Evolutionary conservation across 2,888 invertebrate genomes (phyloP).

Genomic region (Netelia fuscicornis): DNA sequence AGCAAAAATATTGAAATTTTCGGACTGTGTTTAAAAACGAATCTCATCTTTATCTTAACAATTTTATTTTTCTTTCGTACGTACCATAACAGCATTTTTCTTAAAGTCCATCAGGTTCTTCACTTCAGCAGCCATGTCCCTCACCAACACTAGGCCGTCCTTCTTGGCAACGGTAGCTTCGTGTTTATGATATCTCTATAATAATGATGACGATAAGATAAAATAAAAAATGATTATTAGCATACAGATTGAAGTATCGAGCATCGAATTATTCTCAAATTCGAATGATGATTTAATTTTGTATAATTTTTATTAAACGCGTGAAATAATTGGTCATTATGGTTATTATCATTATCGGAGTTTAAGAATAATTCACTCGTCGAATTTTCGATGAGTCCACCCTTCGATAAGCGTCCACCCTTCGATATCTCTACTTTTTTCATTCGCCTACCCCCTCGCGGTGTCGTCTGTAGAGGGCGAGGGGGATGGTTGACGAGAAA

Average conservation of each 20-base stretch:
- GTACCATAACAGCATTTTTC: slow-evolving; percentile 96
- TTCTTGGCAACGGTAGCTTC: slow-evolving; percentile 92
- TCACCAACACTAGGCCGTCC: slow-evolving; percentile 93
- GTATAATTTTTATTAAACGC: too few relatives aligned
- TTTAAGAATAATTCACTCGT: slow-evolving; percentile 31
- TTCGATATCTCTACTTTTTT: slow-evolving; percentile 8
- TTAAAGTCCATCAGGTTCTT: slow-evolving; percentile 98
- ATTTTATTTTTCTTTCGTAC: slow-evolving; percentile 77
- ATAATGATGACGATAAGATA: not conserved
- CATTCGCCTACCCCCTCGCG: not conserved
- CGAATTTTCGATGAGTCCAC: slow-evolving; percentile 40
- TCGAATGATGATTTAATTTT: too few relatives aligned
- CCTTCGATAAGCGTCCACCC: not conserved
- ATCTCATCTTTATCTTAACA: not conserved
- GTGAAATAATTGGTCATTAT: not conserved
- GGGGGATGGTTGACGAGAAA: slow-evolving; percentile 22
- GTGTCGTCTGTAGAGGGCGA: too few relatives aligned
- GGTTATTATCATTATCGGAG: slow-evolving; percentile 3
- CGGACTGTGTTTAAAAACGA: not conserved
- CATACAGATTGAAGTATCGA: too few relatives aligned
- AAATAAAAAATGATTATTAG: too few relatives aligned
- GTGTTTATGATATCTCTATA: slow-evolving; percentile 92
- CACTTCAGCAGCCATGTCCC: slow-evolving; percentile 95
- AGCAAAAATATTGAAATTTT: not conserved
- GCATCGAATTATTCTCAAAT: too few relatives aligned